Evolutionary conservation across 1,140 invertebrate genomes (phyloP), one percentile per base, ranked within the genome.

Genomic region (Nymphalis io): DNA sequence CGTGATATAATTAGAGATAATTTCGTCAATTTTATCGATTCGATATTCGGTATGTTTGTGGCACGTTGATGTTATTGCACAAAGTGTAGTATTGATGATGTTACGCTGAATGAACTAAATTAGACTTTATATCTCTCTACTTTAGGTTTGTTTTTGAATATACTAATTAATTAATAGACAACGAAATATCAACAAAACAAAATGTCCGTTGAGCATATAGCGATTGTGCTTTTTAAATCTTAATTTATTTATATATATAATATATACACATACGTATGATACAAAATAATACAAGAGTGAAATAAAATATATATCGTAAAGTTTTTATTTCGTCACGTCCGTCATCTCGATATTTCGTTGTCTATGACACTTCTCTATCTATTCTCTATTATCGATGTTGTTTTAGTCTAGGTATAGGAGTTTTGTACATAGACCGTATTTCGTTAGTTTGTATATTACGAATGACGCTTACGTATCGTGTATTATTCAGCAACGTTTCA

Each of bases 301-400:
- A n/a, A n/a, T n/a, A n/a, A n/a, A n/a, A n/a, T n/a, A n/a, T n/a
- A n/a, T n/a, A n/a, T n/a, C n/a, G n/a, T n/a, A n/a, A n/a, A n/a
- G n/a, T n/a, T 42, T 2, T 42, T 42, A 15, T 13, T 8, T 11
- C 15, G 12, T 42, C 40, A 42, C 1, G 15, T 42, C 12, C 12
- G 15, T 16, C 18, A 8, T 46, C 5, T 16, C 20, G 21, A 55
- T 65, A 57, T 65, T 65, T 65, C 62, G 21, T 38, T 57, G 53
- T 53, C 62, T 42, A 57, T 8, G 18, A 16, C 42, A 44, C 13
- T 65, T 65, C 53, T 65, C 23, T 63, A 20, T 65, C 51, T 65
- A 42, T 69, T 55, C 59, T 51, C 33, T 55, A 61, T 59, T 44
- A 60, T 68, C 33, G 59, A 68, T 68, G 66, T 68, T 68, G 48